phyloP scores from a whole-genome alignment of 2,888 invertebrate genomes.

The Lithosia quadra region DNA sequence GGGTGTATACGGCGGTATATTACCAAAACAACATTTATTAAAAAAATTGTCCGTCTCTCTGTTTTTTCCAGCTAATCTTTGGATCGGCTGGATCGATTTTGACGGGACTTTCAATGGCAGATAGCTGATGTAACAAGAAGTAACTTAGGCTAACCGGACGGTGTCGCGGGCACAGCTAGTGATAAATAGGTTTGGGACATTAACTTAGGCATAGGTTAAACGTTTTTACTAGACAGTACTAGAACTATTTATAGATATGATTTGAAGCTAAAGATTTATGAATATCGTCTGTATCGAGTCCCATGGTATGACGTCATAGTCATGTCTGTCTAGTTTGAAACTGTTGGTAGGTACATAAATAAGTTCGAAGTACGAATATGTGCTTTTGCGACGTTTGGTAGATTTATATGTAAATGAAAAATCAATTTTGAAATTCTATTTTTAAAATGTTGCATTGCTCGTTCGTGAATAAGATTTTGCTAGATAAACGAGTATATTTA shows the following conservation, averaged over 20 bases:
- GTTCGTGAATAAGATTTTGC: not conserved
- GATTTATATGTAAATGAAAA: constrained; percentile 14
- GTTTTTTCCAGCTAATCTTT: no score
- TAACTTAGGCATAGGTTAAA: constrained; percentile 10
- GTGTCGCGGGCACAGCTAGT: no score
- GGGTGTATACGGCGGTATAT: no score
- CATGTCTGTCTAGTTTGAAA: constrained; percentile 31
- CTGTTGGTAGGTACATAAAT: constrained; percentile 9
- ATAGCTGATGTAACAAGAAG: no score
- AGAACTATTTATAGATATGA: constrained; percentile 35
- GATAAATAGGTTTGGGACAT: constrained; percentile 26
- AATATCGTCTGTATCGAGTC: constrained; percentile 21
- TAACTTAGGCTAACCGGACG: no score
- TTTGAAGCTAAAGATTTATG: constrained; percentile 25
- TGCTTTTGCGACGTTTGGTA: constrained; percentile 1
- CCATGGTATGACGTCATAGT: constrained; percentile 41
- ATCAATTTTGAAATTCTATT: constrained; percentile 13
- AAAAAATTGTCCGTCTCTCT: no score
- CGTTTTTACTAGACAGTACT: constrained; percentile 12
- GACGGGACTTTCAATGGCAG: no score
- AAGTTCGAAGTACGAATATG: constrained; percentile 20
- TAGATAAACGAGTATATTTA: no score
- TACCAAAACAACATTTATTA: no score
- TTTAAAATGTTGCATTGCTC: no score
- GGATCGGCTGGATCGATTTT: no score